These are phyloP conservation scores for Acipenser transmontanus DNA, from an alignment of 2,797 vertebrate genomes.

Conservation along the genomic window DNA sequence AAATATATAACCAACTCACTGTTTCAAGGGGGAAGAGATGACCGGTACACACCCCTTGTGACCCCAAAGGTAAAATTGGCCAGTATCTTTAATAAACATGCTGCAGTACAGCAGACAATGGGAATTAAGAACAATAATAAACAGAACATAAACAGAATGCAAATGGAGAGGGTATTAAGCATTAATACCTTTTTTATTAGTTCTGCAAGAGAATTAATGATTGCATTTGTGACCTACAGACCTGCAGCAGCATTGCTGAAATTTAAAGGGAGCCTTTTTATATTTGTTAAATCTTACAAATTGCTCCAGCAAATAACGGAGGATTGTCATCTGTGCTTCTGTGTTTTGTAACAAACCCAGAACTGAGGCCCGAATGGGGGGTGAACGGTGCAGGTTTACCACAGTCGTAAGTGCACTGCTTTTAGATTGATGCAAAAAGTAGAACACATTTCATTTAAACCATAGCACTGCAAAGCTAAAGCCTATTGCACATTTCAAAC, in stretches of 20 bases:
- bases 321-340: slow-evolving; percentile 32
- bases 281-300: no score
- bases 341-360: slow-evolving; percentile 34
- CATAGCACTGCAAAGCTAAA: slow-evolving; percentile 73
- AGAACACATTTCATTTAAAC: slow-evolving; percentile 28
- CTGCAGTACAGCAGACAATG: no score
- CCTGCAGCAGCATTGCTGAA: no score
- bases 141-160: no score
- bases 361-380: slow-evolving; percentile 3
- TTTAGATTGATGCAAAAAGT: slow-evolving; percentile 35
- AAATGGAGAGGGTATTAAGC: background rate
- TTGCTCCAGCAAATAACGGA: background rate
- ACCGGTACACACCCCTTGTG: background rate
- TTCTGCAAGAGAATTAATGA: slow-evolving; percentile 10
- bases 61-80: background rate
- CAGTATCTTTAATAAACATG: no score
- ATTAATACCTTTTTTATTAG: slow-evolving; percentile 5
- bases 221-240: no score
- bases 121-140: no score
- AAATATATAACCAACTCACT: no score
- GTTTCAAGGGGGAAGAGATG: background rate
- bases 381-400: slow-evolving; percentile 33
- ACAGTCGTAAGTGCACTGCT: slow-evolving; percentile 53
- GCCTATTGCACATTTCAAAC: slow-evolving; percentile 91
- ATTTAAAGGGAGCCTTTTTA: no score